Percentiles rank a stretch among this genome's conserved stretches.
These are phyloP conservation scores for Steinernema khuongi DNA, from an alignment of 1,140 invertebrate species.

Conservation along the genomic window DNA sequence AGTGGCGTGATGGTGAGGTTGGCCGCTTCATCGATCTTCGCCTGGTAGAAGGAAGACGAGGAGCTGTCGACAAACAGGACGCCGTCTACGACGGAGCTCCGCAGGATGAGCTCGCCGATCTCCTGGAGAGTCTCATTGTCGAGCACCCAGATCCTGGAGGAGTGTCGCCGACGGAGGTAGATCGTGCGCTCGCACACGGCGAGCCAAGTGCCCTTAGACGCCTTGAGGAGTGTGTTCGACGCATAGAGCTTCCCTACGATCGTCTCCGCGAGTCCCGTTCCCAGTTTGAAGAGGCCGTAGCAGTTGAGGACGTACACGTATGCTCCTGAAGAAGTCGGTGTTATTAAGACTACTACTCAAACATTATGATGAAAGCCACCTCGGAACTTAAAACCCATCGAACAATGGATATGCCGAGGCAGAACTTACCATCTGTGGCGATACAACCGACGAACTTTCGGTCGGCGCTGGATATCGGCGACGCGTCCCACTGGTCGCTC, in stretches of 20 bases:
- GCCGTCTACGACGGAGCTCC: constrained; percentile 41
- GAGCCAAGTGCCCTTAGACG: constrained; percentile 40
- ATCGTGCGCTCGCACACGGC: constrained; percentile 50
- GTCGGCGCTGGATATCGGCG: constrained; percentile 1
- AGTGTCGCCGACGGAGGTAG: constrained; percentile 50
- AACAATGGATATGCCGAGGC: no score
- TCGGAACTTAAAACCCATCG: no score
- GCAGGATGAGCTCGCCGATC: constrained; percentile 55
- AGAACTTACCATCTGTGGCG: not conserved
- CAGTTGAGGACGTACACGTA: constrained; percentile 50
- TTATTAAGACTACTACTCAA: not conserved
- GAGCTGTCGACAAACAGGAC: constrained; percentile 37
- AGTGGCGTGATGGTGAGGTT: constrained; percentile 29
- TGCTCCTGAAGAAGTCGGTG: constrained; percentile 23
- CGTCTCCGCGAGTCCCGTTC: constrained; percentile 53
- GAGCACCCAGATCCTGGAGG: constrained; percentile 51
- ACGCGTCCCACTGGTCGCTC: not conserved
- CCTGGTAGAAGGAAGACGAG: not conserved
- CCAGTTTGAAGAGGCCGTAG: constrained; percentile 53
- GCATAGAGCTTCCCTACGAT: constrained; percentile 49
- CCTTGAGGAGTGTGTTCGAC: constrained; percentile 41
- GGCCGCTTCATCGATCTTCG: not conserved
- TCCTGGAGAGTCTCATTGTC: constrained; percentile 50
- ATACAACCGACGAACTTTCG: not conserved
- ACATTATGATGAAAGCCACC: no score